A percentile compares a stretch with the other conserved stretches of the same genome.
These are phyloP conservation scores for Strix aluco DNA, from an alignment of 2,113 vertebrate genomes.

Conservation along the genomic window DNA sequence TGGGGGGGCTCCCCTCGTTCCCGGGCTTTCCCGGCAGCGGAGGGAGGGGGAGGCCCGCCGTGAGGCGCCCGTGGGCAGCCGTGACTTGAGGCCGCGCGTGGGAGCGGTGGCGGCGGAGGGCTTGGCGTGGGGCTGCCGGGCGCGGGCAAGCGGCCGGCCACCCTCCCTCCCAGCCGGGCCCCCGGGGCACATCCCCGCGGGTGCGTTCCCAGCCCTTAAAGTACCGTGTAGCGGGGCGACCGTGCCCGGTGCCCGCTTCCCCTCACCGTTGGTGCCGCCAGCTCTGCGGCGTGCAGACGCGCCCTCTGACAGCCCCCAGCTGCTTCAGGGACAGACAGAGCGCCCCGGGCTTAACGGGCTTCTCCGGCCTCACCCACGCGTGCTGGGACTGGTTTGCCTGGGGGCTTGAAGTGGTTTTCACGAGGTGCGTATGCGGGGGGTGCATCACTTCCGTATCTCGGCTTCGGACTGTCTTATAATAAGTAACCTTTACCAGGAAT, in stretches of 20 bases:
- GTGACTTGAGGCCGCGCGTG: neutral
- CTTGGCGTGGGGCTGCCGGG: neutral
- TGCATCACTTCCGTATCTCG: rapidly evolving
- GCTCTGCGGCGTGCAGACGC: neutral
- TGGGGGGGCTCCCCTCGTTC: neutral
- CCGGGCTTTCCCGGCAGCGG: neutral
- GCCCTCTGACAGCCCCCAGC: neutral
- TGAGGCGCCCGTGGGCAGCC: neutral
- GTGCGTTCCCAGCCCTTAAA: no score
- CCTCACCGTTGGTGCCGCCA: rapidly evolving
- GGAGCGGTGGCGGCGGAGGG: neutral
- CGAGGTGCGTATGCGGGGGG: rapidly evolving
- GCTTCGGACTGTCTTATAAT: neutral
- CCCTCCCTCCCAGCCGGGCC: neutral
- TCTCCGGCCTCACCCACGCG: rapidly evolving
- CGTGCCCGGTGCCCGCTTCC: neutral
- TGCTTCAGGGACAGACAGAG: rapidly evolving
- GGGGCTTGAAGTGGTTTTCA: rapidly evolving
- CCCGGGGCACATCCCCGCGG: no score
- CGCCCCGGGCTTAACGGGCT: neutral
- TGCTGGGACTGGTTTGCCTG: neutral
- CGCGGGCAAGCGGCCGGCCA: neutral
- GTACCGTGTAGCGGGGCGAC: no score
- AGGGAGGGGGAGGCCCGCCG: neutral
- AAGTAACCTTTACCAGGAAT: neutral